These are phyloP conservation scores for Calephelis virginiensis DNA, from an alignment of 1,140 invertebrate genomes.

Conservation along the genomic window DNA sequence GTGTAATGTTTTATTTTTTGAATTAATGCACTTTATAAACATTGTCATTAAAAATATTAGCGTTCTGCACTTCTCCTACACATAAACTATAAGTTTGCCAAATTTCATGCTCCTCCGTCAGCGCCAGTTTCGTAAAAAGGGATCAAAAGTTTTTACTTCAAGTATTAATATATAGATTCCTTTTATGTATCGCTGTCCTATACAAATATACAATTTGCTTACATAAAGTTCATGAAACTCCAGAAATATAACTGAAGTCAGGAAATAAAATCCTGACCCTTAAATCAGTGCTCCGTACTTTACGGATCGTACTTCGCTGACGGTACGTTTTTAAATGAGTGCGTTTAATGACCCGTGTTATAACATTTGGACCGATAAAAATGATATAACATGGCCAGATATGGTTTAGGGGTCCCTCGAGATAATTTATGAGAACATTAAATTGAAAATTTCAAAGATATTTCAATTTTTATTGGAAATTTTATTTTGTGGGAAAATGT, in stretches of 20 bases:
- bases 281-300: not conserved
- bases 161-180: too few species aligned
- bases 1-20: too few species aligned
- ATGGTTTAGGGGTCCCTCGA: constrained; percentile 13
- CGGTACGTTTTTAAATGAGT: constrained; percentile 5
- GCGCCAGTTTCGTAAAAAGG: too few species aligned
- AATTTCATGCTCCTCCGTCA: too few species aligned
- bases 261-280: constrained; percentile 1
- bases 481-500: not conserved
- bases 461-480: not conserved
- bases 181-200: too few species aligned
- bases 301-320: constrained; percentile 3
- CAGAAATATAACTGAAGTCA: not conserved
- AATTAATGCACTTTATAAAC: too few species aligned
- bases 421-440: constrained; percentile 16
- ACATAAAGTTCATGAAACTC: too few species aligned
- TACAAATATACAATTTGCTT: too few species aligned
- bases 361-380: constrained; percentile 21
- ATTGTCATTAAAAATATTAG: too few species aligned
- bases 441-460: constrained; percentile 13
- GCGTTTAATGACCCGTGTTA: constrained; percentile 19
- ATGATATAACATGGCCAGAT: constrained; percentile 22
- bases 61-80: too few species aligned
- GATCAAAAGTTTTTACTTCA: too few species aligned
- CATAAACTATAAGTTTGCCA: too few species aligned